Evolutionary conservation across 2,888 invertebrate genomes (phyloP), one percentile per base, ranked within the genome.

Genomic region (Xestobium rufovillosum): DNA sequence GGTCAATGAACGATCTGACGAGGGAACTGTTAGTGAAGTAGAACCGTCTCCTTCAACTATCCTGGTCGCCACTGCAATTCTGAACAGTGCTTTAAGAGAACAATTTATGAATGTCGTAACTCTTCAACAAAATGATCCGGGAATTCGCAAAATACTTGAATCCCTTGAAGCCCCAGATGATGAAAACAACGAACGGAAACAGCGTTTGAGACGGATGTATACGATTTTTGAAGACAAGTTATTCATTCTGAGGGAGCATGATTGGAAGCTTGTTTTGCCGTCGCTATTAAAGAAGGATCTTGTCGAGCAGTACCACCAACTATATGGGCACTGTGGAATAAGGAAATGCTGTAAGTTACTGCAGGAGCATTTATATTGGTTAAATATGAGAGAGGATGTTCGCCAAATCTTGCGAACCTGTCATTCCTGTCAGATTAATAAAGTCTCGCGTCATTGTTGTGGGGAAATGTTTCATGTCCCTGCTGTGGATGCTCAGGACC

Each of bases 291-390:
- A 30, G 9, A 3, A 11, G 3, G 16, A 14, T 3, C 8, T 35
- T n/a, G 13, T 34, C 9, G 2, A 3, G 4, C 26, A 14, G 14
- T 38, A 33, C 12, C 39, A 44, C 27, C 26, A 26, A 3, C 23
- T 16, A 3, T 13, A 34, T 6, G 40, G 35, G 2, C 42, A 44
- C 32, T 44, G 38, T 15, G 42, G 42, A 4, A 25, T 26, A 3
- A 15, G 25, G 10, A 42, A 44, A 33, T 29, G 34, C 3, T 44
- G 25, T 26, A 23, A 11, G 6, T n/a, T 30, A 6, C 36, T 39
- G 28, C 31, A 37, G 13, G 2, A 23, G 3, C 11, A 15, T 11
- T 31, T 31, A 13, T 32, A 31, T 15, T 36, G 26, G n/a, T 14
- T 26, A 25, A 31, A 16, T 2, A 36, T 42, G 33, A 19, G 27